A percentile compares a stretch with the other conserved stretches of the same genome.
These are phyloP conservation scores for Gyrodactylus salaris DNA, from an alignment of 1,140 invertebrate genomes.

Conservation along the genomic window DNA sequence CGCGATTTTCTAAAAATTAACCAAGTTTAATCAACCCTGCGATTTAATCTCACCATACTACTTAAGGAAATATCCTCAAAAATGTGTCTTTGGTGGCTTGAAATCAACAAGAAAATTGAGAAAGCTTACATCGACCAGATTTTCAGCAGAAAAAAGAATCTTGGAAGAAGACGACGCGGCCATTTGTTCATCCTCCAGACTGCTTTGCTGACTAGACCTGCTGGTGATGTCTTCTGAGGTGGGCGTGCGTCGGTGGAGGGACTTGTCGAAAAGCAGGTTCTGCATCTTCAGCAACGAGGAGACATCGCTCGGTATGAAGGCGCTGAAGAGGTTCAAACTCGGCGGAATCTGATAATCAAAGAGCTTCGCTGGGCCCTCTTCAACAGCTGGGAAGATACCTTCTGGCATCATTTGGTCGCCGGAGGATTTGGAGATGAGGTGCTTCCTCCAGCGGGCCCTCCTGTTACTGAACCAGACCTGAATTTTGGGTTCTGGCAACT, in stretches of 20 bases:
- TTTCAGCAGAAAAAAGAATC: background rate
- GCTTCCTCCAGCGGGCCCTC: background rate
- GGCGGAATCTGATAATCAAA: background rate
- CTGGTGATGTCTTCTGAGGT: background rate
- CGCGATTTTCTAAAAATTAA: background rate
- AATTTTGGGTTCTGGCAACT: background rate
- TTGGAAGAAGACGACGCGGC: background rate
- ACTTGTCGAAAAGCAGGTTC: too few relatives aligned
- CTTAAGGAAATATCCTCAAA: too few relatives aligned
- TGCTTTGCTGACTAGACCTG: background rate
- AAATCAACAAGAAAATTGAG: background rate
- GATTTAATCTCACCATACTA: too few relatives aligned
- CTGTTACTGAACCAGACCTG: background rate
- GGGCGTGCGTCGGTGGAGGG: background rate
- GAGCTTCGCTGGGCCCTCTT: background rate
- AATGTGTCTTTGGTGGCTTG: background rate
- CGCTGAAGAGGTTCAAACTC: background rate
- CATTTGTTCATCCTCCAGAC: background rate
- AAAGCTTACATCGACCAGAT: background rate
- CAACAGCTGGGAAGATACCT: background rate
- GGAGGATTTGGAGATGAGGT: background rate
- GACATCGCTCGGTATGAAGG: background rate
- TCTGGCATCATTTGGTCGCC: background rate
- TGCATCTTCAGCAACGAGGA: background rate
- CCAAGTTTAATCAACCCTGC: too few relatives aligned